phyloP scores from a whole-genome alignment of 2,888 invertebrate genomes.

The Ephialtes manifestator region DNA sequence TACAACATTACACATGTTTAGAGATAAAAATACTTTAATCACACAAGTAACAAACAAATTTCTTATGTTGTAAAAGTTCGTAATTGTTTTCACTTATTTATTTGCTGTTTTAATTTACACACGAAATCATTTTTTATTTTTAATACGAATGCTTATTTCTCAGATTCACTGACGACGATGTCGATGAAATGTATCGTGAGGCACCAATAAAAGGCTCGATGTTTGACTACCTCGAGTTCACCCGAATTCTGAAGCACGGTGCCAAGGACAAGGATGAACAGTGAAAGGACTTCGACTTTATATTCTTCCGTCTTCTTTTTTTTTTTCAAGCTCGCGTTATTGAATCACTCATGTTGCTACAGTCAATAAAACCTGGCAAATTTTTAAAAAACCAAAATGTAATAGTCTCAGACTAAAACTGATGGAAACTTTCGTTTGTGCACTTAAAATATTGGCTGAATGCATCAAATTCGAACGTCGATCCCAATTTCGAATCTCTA shows the following conservation, averaged over 20 bases:
- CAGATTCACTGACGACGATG: constrained; percentile 96
- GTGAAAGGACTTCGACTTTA: constrained; percentile 82
- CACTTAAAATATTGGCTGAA: not conserved
- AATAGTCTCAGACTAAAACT: no score
- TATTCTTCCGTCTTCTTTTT: constrained; percentile 23
- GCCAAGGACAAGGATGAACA: constrained; percentile 99
- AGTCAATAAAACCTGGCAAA: not conserved
- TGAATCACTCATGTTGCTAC: constrained; percentile 19
- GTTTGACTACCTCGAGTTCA: constrained; percentile 99
- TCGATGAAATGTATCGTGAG: constrained; percentile 99
- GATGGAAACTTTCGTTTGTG: not conserved
- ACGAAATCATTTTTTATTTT: constrained; percentile 2
- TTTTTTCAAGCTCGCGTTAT: constrained; percentile 32
- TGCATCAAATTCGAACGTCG: not conserved
- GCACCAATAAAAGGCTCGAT: constrained; percentile 98
- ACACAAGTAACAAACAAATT: no score
- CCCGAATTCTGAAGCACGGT: constrained; percentile 99
- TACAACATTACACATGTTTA: no score
- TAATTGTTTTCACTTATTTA: not conserved
- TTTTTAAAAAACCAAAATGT: no score
- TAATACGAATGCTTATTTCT: constrained; percentile 10
- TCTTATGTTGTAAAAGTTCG: no score
- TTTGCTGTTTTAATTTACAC: not conserved
- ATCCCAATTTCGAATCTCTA: not conserved
- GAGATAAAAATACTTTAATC: no score